Conservation (phyloP, 2,888 invertebrate genomes). For the Andrena marginata region DNA sequence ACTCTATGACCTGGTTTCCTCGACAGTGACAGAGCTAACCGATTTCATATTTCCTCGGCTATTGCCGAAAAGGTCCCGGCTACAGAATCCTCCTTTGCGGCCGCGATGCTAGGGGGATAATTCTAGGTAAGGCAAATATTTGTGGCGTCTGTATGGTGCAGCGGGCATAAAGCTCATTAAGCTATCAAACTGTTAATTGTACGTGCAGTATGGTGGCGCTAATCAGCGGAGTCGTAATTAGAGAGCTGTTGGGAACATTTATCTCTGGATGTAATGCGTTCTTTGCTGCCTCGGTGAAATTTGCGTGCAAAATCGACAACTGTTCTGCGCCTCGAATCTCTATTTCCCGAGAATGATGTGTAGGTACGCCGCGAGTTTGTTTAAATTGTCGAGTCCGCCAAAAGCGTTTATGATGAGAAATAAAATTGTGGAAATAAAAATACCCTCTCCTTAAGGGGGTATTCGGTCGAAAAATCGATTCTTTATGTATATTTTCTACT, state of each 20-base stretch:
- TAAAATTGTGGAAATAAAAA: no score
- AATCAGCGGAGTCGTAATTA: slow-evolving; percentile 62
- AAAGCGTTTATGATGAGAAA: no score
- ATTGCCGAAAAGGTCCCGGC: not conserved
- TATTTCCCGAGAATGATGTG: not conserved
- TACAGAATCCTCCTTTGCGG: not conserved
- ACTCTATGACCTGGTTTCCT: not conserved
- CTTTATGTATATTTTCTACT: no score
- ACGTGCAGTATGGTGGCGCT: slow-evolving; percentile 49
- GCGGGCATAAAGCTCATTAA: slow-evolving; percentile 51
- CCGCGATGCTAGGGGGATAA: not conserved
- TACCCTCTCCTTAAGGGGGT: no score
- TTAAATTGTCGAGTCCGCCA: not conserved
- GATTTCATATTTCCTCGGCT: not conserved
- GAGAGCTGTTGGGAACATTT: slow-evolving; percentile 47
- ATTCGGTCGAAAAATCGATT: no score
- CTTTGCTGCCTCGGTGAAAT: slow-evolving; percentile 17
- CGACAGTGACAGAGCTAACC: not conserved
- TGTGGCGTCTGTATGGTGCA: slow-evolving; percentile 22
- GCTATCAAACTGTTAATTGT: slow-evolving; percentile 67
- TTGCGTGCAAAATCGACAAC: not conserved
- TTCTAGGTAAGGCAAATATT: slow-evolving; percentile 41
- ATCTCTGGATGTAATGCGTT: slow-evolving; percentile 20
- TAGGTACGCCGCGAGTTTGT: not conserved
- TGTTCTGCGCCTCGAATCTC: not conserved